Percentiles rank a stretch among this genome's conserved stretches.
These are phyloP conservation scores for Bungarus multicinctus DNA, from an alignment of 2,113 vertebrate genomes.

Conservation along the genomic window DNA sequence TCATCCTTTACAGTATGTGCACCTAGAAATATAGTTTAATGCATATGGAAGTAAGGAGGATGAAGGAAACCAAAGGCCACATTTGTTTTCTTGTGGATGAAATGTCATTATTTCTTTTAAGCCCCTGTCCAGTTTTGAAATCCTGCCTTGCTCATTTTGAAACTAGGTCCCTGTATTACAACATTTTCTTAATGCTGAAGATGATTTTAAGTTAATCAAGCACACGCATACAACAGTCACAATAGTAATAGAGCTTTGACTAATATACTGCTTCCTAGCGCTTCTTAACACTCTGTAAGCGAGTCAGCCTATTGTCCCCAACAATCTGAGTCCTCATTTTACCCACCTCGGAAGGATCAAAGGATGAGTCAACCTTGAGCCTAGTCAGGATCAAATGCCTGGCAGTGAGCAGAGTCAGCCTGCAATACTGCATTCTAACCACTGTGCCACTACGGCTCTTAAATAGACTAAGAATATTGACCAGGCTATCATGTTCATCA, in stretches of 20 bases:
- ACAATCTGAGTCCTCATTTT: neutral
- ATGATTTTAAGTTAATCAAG: neutral
- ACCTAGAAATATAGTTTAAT: slow-evolving; percentile 21
- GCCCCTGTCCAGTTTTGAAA: neutral
- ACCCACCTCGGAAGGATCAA: neutral
- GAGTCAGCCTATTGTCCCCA: neutral
- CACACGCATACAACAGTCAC: neutral
- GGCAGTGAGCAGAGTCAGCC: neutral
- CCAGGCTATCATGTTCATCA: neutral
- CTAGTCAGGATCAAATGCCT: neutral
- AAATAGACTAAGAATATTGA: neutral
- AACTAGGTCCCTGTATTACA: neutral
- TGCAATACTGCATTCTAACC: neutral
- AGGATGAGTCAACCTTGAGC: neutral
- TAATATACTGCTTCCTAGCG: neutral
- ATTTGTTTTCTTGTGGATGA: neutral
- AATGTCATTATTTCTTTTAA: neutral
- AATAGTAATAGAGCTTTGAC: neutral
- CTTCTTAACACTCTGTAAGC: neutral
- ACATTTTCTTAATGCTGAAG: neutral
- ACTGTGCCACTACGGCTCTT: neutral
- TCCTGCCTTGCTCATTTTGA: neutral
- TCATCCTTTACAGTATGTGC: slow-evolving; percentile 9
- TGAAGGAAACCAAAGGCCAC: neutral
- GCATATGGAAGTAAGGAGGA: neutral